These are phyloP conservation scores for Andrena haemorrhoa DNA, from an alignment of 2,888 invertebrate genomes.

Conservation along the genomic window DNA sequence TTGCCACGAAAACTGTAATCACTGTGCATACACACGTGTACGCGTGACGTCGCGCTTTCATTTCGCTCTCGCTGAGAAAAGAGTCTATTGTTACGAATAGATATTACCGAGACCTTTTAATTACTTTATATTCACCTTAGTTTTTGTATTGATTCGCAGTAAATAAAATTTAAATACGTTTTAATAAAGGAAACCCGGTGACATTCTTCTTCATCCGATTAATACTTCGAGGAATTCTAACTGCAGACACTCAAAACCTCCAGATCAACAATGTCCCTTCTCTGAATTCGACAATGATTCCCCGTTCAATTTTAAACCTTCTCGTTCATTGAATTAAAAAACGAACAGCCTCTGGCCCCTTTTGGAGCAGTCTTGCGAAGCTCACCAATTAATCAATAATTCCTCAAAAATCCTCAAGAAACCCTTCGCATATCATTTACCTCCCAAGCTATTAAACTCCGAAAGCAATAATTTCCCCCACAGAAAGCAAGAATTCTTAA, in stretches of 20 bases:
- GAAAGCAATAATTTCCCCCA: neutral
- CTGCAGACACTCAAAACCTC: neutral
- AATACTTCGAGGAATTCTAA: neutral
- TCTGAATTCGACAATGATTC: too few species aligned
- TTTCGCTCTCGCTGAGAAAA: neutral
- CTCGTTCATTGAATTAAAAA: too few species aligned
- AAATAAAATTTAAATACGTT: conserved; percentile 34
- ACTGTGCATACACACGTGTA: neutral
- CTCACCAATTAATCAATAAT: too few species aligned
- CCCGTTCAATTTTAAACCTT: too few species aligned
- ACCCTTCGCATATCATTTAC: neutral
- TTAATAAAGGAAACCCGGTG: conserved; percentile 12
- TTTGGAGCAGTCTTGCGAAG: too few species aligned
- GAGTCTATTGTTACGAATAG: neutral
- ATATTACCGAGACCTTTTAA: neutral
- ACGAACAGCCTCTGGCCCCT: too few species aligned
- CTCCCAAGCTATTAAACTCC: neutral
- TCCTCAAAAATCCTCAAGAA: too few species aligned
- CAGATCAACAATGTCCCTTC: neutral
- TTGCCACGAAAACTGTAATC: neutral
- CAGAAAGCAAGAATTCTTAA: neutral
- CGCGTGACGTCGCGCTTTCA: neutral
- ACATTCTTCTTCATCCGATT: conserved; percentile 14
- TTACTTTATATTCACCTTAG: conserved; percentile 26
- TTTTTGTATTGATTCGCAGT: conserved; percentile 36